These are phyloP conservation scores for Nyctalus aviator DNA, from an alignment of 2,797 vertebrate species.

Conservation along the genomic window DNA sequence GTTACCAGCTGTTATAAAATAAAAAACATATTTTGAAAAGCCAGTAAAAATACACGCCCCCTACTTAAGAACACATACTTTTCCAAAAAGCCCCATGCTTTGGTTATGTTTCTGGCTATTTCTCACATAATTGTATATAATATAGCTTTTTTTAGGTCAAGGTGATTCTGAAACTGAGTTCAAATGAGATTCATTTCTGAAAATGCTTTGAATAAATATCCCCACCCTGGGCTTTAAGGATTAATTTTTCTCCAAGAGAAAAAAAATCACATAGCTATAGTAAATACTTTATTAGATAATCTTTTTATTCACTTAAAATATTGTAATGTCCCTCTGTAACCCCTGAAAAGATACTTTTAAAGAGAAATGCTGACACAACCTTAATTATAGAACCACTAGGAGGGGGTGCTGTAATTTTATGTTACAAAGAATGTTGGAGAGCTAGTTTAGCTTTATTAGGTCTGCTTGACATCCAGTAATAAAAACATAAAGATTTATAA, in stretches of 20 bases:
- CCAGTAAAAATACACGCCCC: neutral
- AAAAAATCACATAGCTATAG: neutral
- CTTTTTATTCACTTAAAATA: slow-evolving; percentile 74
- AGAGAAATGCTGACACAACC: slow-evolving; percentile 83
- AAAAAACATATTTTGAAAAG: slow-evolving; percentile 28
- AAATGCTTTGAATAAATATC: slow-evolving; percentile 47
- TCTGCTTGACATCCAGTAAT: slow-evolving; percentile 87
- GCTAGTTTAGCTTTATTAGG: slow-evolving; percentile 89
- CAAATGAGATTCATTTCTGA: neutral
- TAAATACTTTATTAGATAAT: neutral
- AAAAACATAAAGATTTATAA: slow-evolving; percentile 90
- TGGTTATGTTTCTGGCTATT: neutral
- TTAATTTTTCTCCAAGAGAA: slow-evolving; percentile 5
- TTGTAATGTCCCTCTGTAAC: slow-evolving; percentile 74
- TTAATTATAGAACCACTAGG: slow-evolving; percentile 83
- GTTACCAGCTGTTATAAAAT: neutral
- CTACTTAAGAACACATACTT: neutral
- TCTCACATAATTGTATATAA: neutral
- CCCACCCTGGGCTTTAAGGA: neutral
- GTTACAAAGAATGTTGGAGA: slow-evolving; percentile 85
- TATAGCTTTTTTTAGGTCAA: slow-evolving; percentile 20
- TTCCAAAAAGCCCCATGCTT: neutral
- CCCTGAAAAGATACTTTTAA: slow-evolving; percentile 78
- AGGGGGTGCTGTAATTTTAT: slow-evolving; percentile 84
- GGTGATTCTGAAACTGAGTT: slow-evolving; percentile 44